These are phyloP conservation scores for Hofmannophila pseudospretella DNA, from an alignment of 2,888 invertebrate genomes.

Conservation along the genomic window DNA sequence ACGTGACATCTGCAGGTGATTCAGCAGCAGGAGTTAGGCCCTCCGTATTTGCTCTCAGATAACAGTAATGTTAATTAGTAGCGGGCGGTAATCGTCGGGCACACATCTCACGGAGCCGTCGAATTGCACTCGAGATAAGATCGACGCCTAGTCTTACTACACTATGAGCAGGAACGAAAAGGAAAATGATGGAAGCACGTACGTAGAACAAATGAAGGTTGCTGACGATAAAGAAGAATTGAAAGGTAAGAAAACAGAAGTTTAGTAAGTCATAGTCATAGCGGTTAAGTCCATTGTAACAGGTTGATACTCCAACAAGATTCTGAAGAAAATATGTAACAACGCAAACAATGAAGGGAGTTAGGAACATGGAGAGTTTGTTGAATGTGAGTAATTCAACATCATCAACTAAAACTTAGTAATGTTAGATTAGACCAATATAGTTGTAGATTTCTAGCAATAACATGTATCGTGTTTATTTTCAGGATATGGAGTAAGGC, in stretches of 20 bases:
- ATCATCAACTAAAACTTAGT: no score
- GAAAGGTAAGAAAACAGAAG: background rate
- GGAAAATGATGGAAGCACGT: background rate
- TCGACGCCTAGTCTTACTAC: background rate
- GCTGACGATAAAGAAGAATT: background rate
- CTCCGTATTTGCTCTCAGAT: background rate
- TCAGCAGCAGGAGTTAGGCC: no score
- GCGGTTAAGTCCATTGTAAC: no score
- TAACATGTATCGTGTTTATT: constrained; percentile 6
- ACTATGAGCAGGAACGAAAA: background rate
- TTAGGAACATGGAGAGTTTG: no score
- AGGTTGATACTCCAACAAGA: background rate
- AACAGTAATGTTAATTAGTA: background rate
- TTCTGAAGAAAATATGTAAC: background rate
- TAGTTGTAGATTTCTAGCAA: no score
- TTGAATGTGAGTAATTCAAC: no score
- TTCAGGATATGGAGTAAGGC: constrained; percentile 64
- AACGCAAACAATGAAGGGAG: no score
- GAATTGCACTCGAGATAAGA: background rate
- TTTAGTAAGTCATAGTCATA: no score
- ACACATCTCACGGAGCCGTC: background rate
- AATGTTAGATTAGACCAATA: no score
- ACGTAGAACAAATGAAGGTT: background rate
- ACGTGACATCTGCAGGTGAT: background rate
- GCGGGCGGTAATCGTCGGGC: no score